Percentiles rank a stretch among this genome's conserved stretches.
Conservation (phyloP, 2,888 invertebrate species). For the Mythimna albipuncta region DNA sequence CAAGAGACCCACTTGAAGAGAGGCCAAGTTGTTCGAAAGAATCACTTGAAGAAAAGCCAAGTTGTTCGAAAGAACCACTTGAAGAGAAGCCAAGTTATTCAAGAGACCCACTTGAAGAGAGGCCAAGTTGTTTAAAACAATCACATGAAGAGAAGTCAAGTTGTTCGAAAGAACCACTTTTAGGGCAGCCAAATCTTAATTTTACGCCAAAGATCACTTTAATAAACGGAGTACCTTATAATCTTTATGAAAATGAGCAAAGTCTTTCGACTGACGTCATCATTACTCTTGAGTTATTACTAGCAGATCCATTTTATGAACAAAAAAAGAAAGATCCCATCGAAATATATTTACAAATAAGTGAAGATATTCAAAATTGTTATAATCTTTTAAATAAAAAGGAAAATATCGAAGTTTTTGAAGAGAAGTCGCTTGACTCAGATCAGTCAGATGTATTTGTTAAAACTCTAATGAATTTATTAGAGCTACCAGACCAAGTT, state of each 20-base stretch:
- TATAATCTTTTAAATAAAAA: not conserved
- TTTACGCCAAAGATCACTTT: not conserved
- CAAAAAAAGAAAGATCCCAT: not conserved
- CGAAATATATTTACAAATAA: not conserved
- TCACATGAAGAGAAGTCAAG: no score
- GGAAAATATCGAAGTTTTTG: not conserved
- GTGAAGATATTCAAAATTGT: not conserved
- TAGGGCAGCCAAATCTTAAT: no score
- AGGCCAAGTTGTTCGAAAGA: no score
- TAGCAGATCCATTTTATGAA: not conserved
- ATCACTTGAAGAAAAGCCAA: no score
- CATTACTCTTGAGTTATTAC: not conserved
- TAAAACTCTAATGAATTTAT: not conserved
- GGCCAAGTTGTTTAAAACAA: no score
- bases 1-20: no score
- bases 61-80: not conserved
- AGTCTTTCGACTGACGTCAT: not conserved
- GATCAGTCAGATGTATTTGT: no score
- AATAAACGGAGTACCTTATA: not conserved
- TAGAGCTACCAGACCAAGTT: conserved; percentile 16
- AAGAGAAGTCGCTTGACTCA: no score
- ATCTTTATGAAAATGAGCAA: not conserved
- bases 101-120: no score
- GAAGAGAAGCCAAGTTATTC: not conserved
- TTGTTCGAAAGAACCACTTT: no score